Conservation (phyloP, 2,113 vertebrate genomes). For the Catharus bicknelli region DNA sequence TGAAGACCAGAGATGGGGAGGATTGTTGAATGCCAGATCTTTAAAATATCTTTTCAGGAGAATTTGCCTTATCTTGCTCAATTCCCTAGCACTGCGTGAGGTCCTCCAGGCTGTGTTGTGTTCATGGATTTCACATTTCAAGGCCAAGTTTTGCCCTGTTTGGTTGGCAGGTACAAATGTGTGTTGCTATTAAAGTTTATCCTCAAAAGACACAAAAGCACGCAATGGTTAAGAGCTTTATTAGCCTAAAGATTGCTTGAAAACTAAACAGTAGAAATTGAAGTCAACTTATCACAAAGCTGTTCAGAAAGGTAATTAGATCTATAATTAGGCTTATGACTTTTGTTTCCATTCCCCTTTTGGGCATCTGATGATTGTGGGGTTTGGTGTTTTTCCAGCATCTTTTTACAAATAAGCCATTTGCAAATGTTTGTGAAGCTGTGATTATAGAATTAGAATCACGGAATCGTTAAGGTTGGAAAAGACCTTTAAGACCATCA, state of each 20-base stretch:
- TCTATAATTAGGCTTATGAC: constrained; percentile 7
- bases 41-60: neutral
- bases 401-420: constrained; percentile 45
- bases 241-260: constrained; percentile 29
- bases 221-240: neutral
- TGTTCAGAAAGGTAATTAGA: constrained; percentile 53
- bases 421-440: constrained; percentile 11
- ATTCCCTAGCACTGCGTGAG: rapidly evolving
- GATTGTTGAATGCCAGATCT: neutral
- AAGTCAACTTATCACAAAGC: constrained; percentile 54
- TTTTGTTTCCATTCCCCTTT: constrained; percentile 55
- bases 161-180: neutral
- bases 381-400: constrained; percentile 55
- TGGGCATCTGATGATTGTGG: constrained; percentile 21
- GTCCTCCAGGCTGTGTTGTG: neutral
- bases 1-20: neutral
- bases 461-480: neutral
- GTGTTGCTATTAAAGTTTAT: neutral
- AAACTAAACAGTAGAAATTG: constrained; percentile 31
- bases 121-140: neutral
- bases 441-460: constrained; percentile 29
- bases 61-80: neutral
- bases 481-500: neutral
- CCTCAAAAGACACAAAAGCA: neutral
- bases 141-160: neutral